Percentiles rank a stretch among this genome's conserved stretches.
phyloP scores from a whole-genome alignment of 2,797 vertebrate species.

The Naso thynnoides region DNA sequence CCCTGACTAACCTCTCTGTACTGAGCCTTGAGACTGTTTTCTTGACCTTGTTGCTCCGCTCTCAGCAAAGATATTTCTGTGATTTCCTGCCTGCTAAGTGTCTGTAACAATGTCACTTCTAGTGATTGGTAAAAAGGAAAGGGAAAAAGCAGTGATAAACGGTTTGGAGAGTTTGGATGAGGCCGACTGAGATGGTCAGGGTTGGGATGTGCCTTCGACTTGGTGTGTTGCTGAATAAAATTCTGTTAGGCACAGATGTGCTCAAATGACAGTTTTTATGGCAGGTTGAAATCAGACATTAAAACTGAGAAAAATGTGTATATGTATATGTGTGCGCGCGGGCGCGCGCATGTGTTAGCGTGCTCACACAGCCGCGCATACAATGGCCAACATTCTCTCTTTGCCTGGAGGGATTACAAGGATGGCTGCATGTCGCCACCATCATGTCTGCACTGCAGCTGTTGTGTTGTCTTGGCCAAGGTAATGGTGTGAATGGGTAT shows the following conservation, averaged over 20 bases:
- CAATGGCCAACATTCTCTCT: slow-evolving; percentile 71
- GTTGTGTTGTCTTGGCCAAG: slow-evolving; percentile 63
- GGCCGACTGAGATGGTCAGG: slow-evolving; percentile 58
- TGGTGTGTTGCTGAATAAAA: slow-evolving; percentile 59
- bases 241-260: slow-evolving; percentile 59
- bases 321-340: slow-evolving; percentile 47
- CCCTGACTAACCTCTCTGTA: slow-evolving; percentile 50
- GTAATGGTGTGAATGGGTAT: slow-evolving; percentile 10
- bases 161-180: slow-evolving; percentile 22
- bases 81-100: slow-evolving; percentile 70
- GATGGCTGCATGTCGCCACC: slow-evolving; percentile 75
- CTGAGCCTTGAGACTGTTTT: slow-evolving; percentile 51
- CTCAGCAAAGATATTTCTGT: slow-evolving; percentile 65
- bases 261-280: slow-evolving; percentile 74
- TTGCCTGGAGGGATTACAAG: slow-evolving; percentile 74
- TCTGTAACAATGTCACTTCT: slow-evolving; percentile 58
- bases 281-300: slow-evolving; percentile 72
- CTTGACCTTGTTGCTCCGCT: slow-evolving; percentile 38
- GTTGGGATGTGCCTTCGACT: slow-evolving; percentile 41
- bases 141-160: not conserved
- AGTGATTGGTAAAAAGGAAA: slow-evolving; percentile 23
- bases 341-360: slow-evolving; percentile 39
- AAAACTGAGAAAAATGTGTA: slow-evolving; percentile 61
- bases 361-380: slow-evolving; percentile 37
- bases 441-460: slow-evolving; percentile 83